Evolutionary conservation across 2,888 invertebrate genomes (phyloP).

Genomic region (Rhogogaster chlorosoma): DNA sequence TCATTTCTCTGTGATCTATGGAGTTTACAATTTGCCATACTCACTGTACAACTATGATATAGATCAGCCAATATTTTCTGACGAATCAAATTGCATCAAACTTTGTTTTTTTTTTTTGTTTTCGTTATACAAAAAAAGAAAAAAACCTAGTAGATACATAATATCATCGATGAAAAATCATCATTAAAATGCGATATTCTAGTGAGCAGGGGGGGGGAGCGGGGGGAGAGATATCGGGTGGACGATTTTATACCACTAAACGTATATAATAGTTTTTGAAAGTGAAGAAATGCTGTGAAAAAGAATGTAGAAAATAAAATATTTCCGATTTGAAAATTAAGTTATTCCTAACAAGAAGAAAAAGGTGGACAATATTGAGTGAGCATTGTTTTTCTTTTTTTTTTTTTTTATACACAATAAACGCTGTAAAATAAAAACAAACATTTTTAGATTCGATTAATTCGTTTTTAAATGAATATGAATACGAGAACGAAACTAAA

Average conservation of each 20-base stretch:
- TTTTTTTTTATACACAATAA: neutral
- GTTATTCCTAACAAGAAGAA: neutral
- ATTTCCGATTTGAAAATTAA: constrained; percentile 51
- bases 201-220: neutral
- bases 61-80: neutral
- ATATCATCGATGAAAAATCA: neutral
- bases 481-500: neutral
- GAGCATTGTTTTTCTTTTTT: neutral
- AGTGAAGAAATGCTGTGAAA: neutral
- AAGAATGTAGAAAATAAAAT: constrained; percentile 51
- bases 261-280: neutral
- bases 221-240: neutral
- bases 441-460: neutral
- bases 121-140: neutral
- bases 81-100: neutral
- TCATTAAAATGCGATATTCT: neutral
- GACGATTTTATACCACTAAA: neutral
- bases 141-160: neutral
- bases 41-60: neutral
- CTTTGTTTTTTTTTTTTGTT: neutral
- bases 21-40: neutral
- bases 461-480: neutral
- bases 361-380: neutral
- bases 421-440: neutral
- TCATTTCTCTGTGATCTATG: constrained; percentile 5